Conservation (phyloP, 2,888 invertebrate genomes). For the Lamproptera curius region DNA sequence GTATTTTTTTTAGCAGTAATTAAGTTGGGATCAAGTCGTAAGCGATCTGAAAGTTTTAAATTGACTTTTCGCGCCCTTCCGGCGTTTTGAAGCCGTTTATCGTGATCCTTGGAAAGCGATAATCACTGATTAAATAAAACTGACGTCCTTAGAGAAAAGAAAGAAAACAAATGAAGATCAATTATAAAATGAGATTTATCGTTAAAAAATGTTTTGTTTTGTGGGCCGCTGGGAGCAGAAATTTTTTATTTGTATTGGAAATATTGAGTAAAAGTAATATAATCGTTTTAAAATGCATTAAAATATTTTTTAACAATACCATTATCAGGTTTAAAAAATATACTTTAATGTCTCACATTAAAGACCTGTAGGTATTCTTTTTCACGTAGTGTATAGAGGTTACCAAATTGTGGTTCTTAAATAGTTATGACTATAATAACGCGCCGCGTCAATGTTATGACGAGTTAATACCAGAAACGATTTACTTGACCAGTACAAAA, state of each 20-base stretch:
- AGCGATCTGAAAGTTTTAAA: conserved; percentile 9
- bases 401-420: too few species aligned
- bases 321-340: too few species aligned
- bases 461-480: too few species aligned
- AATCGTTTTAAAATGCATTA: too few species aligned
- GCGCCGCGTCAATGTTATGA: too few species aligned
- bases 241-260: background rate
- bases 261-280: too few species aligned
- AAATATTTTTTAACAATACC: too few species aligned
- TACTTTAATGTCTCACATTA: too few species aligned
- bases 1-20: conserved; percentile 41
- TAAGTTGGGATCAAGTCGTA: conserved; percentile 34
- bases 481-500: too few species aligned
- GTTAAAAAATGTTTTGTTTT: background rate
- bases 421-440: too few species aligned
- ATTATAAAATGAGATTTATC: background rate
- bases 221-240: background rate
- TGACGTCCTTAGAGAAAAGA: conserved; percentile 1
- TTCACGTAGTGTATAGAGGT: too few species aligned
- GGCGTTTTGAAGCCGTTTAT: conserved; percentile 33
- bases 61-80: conserved; percentile 28
- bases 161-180: background rate
- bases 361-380: too few species aligned
- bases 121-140: conserved; percentile 39
- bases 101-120: conserved; percentile 37